Percentiles rank a stretch among this genome's conserved stretches.
phyloP scores from a whole-genome alignment of 2,888 invertebrate species.

The Spodoptera exigua region DNA sequence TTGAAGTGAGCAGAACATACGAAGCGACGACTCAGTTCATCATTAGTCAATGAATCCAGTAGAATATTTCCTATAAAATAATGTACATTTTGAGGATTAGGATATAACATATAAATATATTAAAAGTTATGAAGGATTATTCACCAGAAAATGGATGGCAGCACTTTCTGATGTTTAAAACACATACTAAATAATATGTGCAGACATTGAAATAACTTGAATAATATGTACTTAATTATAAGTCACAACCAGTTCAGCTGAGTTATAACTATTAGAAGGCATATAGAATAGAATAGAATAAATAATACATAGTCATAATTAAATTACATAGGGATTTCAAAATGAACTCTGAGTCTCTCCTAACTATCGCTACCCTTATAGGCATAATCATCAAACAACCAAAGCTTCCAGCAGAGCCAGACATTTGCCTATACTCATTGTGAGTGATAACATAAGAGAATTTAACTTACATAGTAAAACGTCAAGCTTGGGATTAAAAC shows the following conservation, averaged over 20 bases:
- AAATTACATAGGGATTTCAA: conserved; percentile 1
- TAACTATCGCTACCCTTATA: no score
- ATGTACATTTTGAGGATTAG: not conserved
- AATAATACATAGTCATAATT: no score
- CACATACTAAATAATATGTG: not conserved
- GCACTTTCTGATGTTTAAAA: not conserved
- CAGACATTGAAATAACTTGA: not conserved
- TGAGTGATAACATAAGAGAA: no score
- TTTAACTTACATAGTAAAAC: not conserved
- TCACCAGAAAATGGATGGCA: not conserved
- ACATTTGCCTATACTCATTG: no score
- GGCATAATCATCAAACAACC: not conserved
- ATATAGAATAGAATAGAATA: no score
- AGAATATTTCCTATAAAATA: not conserved
- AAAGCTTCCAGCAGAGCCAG: not conserved
- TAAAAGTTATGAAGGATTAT: conserved; percentile 1
- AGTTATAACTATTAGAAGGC: no score
- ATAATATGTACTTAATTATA: not conserved
- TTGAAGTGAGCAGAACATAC: conserved; percentile 1
- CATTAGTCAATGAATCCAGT: not conserved
- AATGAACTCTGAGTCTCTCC: not conserved
- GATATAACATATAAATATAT: not conserved
- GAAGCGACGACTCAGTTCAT: conserved; percentile 1
- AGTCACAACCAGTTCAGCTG: not conserved
- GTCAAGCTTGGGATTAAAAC: not conserved